A percentile compares a stretch with the other conserved stretches of the same genome.
Conservation (phyloP, 1,140 invertebrate species). For the Linepithema humile region DNA sequence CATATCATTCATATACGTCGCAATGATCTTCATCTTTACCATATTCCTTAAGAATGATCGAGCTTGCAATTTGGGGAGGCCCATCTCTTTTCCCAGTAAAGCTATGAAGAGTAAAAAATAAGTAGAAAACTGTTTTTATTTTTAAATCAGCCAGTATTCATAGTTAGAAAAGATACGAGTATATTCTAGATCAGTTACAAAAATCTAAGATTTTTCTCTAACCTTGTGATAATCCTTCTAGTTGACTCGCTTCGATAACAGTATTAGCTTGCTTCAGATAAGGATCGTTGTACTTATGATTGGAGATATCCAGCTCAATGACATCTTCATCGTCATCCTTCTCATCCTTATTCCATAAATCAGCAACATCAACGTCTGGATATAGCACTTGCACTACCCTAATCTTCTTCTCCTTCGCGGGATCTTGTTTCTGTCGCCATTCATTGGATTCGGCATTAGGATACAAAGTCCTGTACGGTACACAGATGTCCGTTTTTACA, state of each 20-base stretch:
- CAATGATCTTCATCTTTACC: constrained; percentile 81
- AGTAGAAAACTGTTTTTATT: not conserved
- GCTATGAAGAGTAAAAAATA: constrained; percentile 1
- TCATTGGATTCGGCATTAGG: constrained; percentile 85
- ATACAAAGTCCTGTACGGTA: constrained; percentile 86
- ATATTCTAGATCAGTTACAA: not conserved
- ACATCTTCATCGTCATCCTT: constrained; percentile 84
- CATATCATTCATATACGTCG: constrained; percentile 84
- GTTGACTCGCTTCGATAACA: constrained; percentile 81
- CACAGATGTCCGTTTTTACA: constrained; percentile 81
- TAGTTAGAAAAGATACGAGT: not conserved
- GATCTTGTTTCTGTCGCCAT: constrained; percentile 84
- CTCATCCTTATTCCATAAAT: constrained; percentile 83
- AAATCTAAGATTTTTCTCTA: not conserved
- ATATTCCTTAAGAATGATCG: constrained; percentile 84
- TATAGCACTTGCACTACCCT: constrained; percentile 84
- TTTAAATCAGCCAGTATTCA: not conserved
- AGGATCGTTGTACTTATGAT: constrained; percentile 78
- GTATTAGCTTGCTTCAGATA: constrained; percentile 84
- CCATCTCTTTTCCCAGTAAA: constrained; percentile 81
- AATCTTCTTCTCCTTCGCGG: constrained; percentile 84
- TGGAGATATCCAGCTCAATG: constrained; percentile 80
- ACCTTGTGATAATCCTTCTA: constrained; percentile 83
- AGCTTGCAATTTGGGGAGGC: constrained; percentile 84
- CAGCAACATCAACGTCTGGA: constrained; percentile 82